Base-by-base conservation (phyloP, 2,113 vertebrate species). In the Pimephales promelas region DNA sequence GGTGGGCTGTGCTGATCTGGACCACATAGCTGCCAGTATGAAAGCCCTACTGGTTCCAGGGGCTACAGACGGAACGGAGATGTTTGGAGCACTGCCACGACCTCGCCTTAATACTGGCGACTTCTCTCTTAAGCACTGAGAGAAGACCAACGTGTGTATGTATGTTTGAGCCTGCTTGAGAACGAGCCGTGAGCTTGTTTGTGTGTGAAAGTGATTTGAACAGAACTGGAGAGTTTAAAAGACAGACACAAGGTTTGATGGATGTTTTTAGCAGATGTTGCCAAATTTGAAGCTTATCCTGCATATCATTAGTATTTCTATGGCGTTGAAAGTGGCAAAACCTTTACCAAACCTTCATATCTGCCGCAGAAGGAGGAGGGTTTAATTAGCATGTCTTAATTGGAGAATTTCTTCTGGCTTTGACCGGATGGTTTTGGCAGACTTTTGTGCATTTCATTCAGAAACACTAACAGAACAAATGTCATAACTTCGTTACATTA, bases 71-170 rank as follows among this genome's bases (percentile, higher is more conserved):
- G 95, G 95, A 83, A 97, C 96, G 0, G 96, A 97, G 90, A 96
- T 97, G 92, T 98, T 98, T 3, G 96, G 97, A 11, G 96, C 96
- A 18, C 92, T 97, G 85, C 97, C 97, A 1, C 93, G 96, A 2
- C 97, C 97, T 0, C 94, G 97, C 0, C 95, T 98, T 88, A 97
- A 97, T 92, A 97, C 96, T 0, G 96, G 96, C 7, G 97, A 98
- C 92, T 97, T 97, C 90, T 94, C 94, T 24, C 93, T 95, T n/a
- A 95, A 95, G 77, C 94, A 94, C 64, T 95, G 92, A 94, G 85
- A 36, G 43, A 16, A 26, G 47, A 31, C 13, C 14, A 62, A 11
- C 10, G 49, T 40, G 28, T 78, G 54, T 54, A 72, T 64, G 40
- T 45, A 70, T 45, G 47, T 84, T 78, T 85, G 72, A 86, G 90